phyloP scores from a whole-genome alignment of 2,888 invertebrate genomes.

The Aradus depressus region DNA sequence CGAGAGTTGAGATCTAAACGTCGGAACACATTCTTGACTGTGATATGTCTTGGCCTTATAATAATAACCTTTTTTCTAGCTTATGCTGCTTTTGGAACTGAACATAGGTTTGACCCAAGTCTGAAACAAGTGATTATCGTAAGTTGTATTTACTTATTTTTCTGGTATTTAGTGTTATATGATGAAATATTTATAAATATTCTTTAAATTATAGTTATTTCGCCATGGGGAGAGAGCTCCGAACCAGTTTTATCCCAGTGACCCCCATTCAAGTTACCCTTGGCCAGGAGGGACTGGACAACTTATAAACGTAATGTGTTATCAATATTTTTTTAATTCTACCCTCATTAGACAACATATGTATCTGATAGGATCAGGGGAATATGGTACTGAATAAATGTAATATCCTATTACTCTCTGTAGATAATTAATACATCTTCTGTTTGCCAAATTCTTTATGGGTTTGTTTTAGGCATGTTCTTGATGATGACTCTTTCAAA shows the following conservation, averaged over 20 bases:
- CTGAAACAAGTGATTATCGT: slow-evolving; percentile 34
- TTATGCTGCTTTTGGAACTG: slow-evolving; percentile 16
- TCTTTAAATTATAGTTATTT: slow-evolving; percentile 40
- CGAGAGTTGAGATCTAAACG: slow-evolving; percentile 7
- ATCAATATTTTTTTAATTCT: background rate
- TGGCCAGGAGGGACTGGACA: slow-evolving; percentile 84
- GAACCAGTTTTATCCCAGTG: slow-evolving; percentile 61
- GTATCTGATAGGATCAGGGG: too few species aligned
- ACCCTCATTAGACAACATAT: background rate
- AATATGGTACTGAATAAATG: too few species aligned
- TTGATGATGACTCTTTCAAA: too few species aligned
- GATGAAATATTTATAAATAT: background rate
- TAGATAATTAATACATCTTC: too few species aligned
- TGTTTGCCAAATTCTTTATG: too few species aligned
- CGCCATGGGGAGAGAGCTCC: slow-evolving; percentile 87
- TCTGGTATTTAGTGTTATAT: background rate
- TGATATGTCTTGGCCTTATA: slow-evolving; percentile 17
- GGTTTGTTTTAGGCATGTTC: too few species aligned
- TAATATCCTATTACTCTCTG: too few species aligned
- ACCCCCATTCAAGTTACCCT: slow-evolving; percentile 60
- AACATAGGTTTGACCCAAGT: slow-evolving; percentile 2
- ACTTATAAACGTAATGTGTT: slow-evolving; percentile 68
- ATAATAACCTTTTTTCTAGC: slow-evolving; percentile 20
- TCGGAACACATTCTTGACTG: slow-evolving; percentile 22
- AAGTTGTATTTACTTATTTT: slow-evolving; percentile 34